Percentiles rank a stretch among this genome's conserved stretches.
These are phyloP conservation scores for Drosophila testacea DNA, from an alignment of 2,888 invertebrate species.

Conservation along the genomic window DNA sequence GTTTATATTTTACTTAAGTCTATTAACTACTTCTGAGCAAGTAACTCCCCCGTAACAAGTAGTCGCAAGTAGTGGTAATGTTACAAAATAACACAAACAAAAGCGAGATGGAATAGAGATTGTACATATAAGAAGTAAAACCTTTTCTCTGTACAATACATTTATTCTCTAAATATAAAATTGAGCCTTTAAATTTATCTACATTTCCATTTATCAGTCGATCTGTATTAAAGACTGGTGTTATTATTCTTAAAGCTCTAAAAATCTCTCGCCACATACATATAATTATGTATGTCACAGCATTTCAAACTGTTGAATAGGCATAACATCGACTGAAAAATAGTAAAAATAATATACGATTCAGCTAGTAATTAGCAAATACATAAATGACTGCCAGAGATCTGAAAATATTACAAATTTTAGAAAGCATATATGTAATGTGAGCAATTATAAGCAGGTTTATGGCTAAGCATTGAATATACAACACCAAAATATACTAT, in stretches of 20 bases:
- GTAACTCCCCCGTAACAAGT: neutral
- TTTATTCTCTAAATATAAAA: conserved; percentile 9
- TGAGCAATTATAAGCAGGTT: conserved; percentile 5
- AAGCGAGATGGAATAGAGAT: neutral
- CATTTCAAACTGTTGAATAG: neutral
- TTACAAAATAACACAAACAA: neutral
- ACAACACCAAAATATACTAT: neutral
- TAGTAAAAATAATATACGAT: too few relatives aligned
- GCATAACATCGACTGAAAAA: neutral
- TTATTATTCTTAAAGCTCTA: neutral
- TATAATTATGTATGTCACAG: neutral
- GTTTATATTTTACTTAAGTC: conserved; percentile 22
- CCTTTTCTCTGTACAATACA: neutral
- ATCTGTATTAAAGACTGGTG: neutral
- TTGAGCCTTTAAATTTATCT: neutral
- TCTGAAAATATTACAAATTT: neutral
- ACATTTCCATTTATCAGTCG: conserved; percentile 1
- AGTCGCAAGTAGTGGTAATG: conserved; percentile 25
- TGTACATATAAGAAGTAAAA: neutral
- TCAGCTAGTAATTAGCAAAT: neutral
- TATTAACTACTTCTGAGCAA: conserved; percentile 5
- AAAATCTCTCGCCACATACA: neutral
- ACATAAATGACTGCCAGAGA: neutral
- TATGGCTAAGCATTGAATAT: conserved; percentile 5
- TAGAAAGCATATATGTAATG: neutral